Evolutionary conservation across 2,797 vertebrate genomes (phyloP).

Genomic region (Pangasius mekongensis): DNA sequence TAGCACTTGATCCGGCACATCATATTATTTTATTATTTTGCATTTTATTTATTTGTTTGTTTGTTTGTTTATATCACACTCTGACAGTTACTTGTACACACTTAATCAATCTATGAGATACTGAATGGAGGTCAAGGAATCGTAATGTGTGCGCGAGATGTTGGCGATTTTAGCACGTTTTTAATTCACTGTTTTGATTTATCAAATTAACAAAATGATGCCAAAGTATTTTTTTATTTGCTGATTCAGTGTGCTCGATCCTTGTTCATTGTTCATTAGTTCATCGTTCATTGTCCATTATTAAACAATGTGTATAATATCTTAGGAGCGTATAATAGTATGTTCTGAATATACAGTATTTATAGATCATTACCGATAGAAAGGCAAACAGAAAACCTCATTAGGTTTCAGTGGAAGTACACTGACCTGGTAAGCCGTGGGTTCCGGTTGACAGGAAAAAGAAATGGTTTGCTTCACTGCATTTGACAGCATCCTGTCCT

Average conservation of each 20-base stretch:
- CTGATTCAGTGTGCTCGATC: too few relatives aligned
- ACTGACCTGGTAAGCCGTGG: background rate
- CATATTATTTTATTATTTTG: too few relatives aligned
- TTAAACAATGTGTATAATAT: background rate
- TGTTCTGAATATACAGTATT: background rate
- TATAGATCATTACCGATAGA: background rate
- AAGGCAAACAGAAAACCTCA: background rate
- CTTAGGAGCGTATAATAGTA: too few relatives aligned
- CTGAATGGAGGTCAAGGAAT: background rate
- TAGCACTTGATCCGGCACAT: background rate
- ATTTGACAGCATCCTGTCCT: slow-evolving; percentile 24
- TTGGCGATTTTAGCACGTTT: background rate
- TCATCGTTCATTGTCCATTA: background rate
- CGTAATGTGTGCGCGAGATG: background rate
- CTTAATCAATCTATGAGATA: background rate
- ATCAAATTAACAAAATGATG: background rate
- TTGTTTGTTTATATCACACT: background rate
- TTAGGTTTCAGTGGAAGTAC: background rate
- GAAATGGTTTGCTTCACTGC: background rate
- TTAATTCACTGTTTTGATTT: background rate
- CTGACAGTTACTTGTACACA: background rate
- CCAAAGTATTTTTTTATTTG: background rate
- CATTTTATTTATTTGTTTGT: background rate
- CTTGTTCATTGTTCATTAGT: background rate
- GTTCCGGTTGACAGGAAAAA: slow-evolving; percentile 1